Evolutionary conservation across 2,797 vertebrate genomes (phyloP), one percentile per base, ranked within the genome.

Genomic region (Anabas testudineus): DNA sequence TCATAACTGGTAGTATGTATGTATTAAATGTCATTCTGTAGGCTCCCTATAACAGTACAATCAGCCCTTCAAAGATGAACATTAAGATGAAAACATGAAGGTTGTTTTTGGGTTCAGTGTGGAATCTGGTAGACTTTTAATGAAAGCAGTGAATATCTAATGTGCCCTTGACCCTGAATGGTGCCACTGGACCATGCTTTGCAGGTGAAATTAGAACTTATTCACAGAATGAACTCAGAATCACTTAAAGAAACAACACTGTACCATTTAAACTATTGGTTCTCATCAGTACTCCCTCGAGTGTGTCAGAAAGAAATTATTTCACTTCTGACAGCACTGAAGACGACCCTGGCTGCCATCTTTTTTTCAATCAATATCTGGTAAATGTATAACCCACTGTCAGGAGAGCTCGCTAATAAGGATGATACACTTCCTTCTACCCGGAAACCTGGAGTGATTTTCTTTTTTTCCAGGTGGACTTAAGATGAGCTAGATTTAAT

Each of bases 401-500:
- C 34, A 0, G 59, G 52, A 61, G 55, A 14, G 21, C 55, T 30
- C 2, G 41, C 69, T 78, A 69, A 84, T 66, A 55, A 73, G 56
- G 53, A 76, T 14, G 47, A 66, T 70, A 39, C 24, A 52, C 28
- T 39, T 34, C 62, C 37, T 66, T 81, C 28, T 21, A 57, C 67
- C n/a, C 13, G 30, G 61, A 82, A 73, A 82, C 69, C 66, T 66
- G 64, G 53, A 67, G 58, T 39, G 18, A 76, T 55, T 1, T 46
- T 66, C 15, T 53, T 56, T 64, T 66, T 53, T 76, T 37, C 59
- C 59, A 41, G 26, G 59, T 65, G 62, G 54, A 81, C 68, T 82
- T 83, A 78, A 73, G 58, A 87, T 76, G 41, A 70, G 56, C 82
- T 59, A 54, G 22, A 64, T 49, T 68, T 79, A 79, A 79, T 74